Percentiles rank a stretch among this genome's conserved stretches.
These are phyloP conservation scores for Lepidurus apus DNA, from an alignment of 1,140 invertebrate genomes.

Conservation along the genomic window DNA sequence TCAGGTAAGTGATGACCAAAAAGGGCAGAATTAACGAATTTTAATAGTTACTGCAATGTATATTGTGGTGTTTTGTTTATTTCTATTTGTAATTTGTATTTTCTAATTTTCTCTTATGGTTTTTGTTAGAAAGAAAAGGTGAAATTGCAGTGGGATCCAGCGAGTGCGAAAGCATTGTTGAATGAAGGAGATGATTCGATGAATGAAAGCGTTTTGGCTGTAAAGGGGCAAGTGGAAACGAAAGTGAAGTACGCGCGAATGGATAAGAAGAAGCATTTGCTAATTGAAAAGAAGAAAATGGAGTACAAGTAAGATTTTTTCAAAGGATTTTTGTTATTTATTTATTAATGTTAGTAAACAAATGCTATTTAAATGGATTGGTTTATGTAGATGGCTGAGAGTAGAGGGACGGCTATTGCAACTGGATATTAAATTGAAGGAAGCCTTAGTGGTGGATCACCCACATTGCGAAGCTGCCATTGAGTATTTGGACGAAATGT, in stretches of 20 bases:
- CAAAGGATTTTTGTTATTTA: conserved; percentile 30
- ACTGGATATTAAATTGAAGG: conserved; percentile 66
- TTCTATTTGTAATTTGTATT: conserved; percentile 23
- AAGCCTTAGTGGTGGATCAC: conserved; percentile 55
- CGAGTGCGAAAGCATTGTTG: conserved; percentile 29
- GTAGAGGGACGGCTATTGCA: conserved; percentile 65
- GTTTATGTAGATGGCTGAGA: conserved; percentile 53
- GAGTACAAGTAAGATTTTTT: conserved; percentile 43
- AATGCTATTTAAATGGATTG: conserved; percentile 30
- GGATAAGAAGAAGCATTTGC: conserved; percentile 47
- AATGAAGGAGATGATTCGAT: conserved; percentile 33
- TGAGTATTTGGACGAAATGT: conserved; percentile 53
- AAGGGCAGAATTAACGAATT: neutral
- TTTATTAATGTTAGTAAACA: neutral
- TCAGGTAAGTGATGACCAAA: conserved; percentile 17
- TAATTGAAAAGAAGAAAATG: conserved; percentile 40
- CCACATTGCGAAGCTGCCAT: conserved; percentile 54
- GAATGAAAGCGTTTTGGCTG: conserved; percentile 25
- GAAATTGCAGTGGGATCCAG: neutral
- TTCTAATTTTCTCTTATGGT: conserved; percentile 26
- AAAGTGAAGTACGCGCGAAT: conserved; percentile 38
- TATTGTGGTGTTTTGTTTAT: neutral
- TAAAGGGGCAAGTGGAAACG: conserved; percentile 32
- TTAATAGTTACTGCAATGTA: neutral
- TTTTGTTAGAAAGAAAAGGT: conserved; percentile 30